Conservation (phyloP, 2,113 vertebrate genomes). For the Octodon degus region DNA sequence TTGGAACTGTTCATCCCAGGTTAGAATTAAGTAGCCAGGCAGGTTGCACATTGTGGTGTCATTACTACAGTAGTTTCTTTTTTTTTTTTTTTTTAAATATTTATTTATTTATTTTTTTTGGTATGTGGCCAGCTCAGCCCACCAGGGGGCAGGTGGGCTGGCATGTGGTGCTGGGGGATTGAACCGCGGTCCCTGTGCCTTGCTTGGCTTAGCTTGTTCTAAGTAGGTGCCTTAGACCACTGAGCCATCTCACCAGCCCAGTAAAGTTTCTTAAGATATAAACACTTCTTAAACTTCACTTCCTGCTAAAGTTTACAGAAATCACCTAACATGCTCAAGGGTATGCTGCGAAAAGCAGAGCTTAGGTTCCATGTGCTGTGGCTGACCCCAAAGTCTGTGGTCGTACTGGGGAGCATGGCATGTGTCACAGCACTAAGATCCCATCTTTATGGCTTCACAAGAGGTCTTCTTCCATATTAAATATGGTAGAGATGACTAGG, state of each 20-base stretch:
- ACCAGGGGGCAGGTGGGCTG: too few species aligned
- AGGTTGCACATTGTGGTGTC: neutral
- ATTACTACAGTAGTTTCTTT: neutral
- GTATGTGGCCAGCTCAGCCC: too few species aligned
- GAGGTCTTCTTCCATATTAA: neutral
- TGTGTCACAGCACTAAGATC: neutral
- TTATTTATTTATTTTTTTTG: too few species aligned
- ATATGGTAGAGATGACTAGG: neutral
- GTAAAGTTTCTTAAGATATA: neutral
- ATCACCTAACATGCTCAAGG: neutral
- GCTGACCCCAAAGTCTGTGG: neutral
- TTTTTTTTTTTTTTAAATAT: too few species aligned
- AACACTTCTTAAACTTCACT: neutral
- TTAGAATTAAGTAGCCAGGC: neutral
- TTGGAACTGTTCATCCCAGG: constrained; percentile 85
- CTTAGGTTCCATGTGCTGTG: neutral
- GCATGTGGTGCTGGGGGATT: too few species aligned
- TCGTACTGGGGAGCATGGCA: neutral
- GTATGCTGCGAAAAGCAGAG: neutral
- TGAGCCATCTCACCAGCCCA: too few species aligned
- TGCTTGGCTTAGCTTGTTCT: too few species aligned
- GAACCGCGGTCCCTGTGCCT: too few species aligned
- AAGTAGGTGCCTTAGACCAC: too few species aligned
- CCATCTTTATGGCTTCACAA: neutral
- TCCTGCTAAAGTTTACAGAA: neutral